Percentiles rank a stretch among this genome's conserved stretches.
These are phyloP conservation scores for Cybosia mesomella DNA, from an alignment of 2,888 invertebrate species.

Conservation along the genomic window DNA sequence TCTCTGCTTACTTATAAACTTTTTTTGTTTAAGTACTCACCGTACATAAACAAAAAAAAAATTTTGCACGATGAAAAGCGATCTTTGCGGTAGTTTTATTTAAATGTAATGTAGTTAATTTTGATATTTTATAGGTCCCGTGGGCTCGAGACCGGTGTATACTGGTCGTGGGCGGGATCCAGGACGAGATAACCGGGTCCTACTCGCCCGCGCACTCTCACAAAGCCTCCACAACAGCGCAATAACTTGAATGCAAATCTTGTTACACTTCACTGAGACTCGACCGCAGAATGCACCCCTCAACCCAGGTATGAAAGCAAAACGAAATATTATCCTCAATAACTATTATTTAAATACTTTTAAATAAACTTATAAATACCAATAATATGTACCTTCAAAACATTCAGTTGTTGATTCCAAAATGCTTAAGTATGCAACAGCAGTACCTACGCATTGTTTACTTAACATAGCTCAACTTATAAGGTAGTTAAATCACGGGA, in stretches of 20 bases:
- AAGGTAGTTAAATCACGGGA: constrained; percentile 26
- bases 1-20: background rate
- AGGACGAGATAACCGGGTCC: constrained; percentile 56
- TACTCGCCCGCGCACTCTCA: constrained; percentile 47
- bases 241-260: constrained; percentile 63
- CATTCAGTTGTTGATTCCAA: background rate
- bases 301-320: constrained; percentile 14
- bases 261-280: constrained; percentile 52
- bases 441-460: constrained; percentile 40
- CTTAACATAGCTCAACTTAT: constrained; percentile 29
- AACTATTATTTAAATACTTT: constrained; percentile 14
- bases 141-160: constrained; percentile 39
- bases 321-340: constrained; percentile 23
- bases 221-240: constrained; percentile 51
- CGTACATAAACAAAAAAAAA: background rate
- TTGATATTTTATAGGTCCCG: constrained; percentile 28
- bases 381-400: constrained; percentile 17
- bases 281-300: constrained; percentile 19
- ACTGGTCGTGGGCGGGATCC: constrained; percentile 48
- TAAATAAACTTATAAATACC: constrained; percentile 16
- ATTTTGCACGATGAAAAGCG: constrained; percentile 8
- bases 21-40: too few species aligned
- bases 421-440: constrained; percentile 35
- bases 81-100: constrained; percentile 16
- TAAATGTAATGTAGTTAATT: constrained; percentile 23